Conservation (phyloP, 1,140 invertebrate genomes). For the Plutomurus gul region DNA sequence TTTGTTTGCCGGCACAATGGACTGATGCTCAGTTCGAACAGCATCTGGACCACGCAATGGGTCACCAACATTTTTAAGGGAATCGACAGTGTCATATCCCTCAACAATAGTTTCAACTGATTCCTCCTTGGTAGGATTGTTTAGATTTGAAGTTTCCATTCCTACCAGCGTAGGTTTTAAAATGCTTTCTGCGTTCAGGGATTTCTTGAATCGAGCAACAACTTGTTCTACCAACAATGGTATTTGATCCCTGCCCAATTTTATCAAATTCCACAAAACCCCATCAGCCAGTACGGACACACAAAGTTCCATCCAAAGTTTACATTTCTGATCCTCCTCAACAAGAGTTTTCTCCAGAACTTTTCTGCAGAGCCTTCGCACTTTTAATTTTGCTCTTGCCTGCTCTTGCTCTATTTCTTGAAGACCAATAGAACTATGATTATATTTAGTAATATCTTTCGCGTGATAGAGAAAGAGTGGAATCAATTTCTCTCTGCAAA, state of each 20-base stretch:
- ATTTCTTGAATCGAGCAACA: background rate
- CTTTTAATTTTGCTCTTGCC: background rate
- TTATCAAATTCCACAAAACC: slow-evolving; percentile 51
- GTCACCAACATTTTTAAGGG: background rate
- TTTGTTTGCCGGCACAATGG: background rate
- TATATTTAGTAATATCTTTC: background rate
- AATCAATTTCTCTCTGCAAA: slow-evolving; percentile 39
- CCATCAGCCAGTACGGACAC: slow-evolving; percentile 48
- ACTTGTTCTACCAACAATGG: slow-evolving; percentile 36
- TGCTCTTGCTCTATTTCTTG: background rate
- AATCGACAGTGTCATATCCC: background rate
- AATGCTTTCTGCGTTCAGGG: too few species aligned
- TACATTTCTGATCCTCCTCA: slow-evolving; percentile 45
- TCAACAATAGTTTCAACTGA: background rate
- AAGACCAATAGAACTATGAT: background rate
- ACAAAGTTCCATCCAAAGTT: slow-evolving; percentile 47
- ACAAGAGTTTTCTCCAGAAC: slow-evolving; percentile 19
- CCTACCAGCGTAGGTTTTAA: too few species aligned
- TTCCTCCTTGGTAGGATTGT: background rate
- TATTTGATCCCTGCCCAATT: slow-evolving; percentile 41
- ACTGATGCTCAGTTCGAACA: background rate
- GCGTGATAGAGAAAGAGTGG: slow-evolving; percentile 43
- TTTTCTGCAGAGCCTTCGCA: slow-evolving; percentile 14
- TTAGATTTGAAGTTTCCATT: background rate
- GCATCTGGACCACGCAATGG: background rate